Conservation (phyloP, 2,113 vertebrate species). For the Eolophus roseicapilla region DNA sequence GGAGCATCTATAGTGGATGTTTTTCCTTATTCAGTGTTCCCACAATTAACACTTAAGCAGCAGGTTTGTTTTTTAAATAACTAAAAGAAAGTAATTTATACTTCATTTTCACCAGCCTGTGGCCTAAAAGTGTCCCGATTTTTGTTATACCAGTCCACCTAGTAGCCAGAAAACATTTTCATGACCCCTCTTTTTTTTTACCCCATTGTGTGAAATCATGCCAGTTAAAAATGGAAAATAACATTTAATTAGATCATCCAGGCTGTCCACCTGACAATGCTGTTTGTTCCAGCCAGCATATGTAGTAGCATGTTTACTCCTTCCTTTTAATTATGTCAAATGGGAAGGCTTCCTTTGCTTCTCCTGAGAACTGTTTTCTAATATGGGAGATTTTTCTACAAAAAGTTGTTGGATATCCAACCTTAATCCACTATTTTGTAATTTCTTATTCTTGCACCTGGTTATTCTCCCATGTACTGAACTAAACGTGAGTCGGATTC, state of each 20-base stretch:
- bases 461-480: neutral
- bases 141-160: neutral
- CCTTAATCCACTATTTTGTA: neutral
- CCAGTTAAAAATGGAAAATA: neutral
- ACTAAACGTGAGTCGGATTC: neutral
- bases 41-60: neutral
- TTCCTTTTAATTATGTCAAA: constrained; percentile 28
- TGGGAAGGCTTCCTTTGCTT: constrained; percentile 13
- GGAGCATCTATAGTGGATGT: neutral
- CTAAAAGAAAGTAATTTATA: neutral
- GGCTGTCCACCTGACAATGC: neutral
- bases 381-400: neutral
- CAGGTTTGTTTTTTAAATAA: neutral
- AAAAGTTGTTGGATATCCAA: neutral
- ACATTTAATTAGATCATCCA: neutral
- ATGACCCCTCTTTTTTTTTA: neutral
- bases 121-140: neutral
- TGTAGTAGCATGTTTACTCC: neutral
- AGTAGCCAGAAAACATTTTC: neutral
- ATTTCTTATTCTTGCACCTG: neutral
- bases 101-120: neutral
- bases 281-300: constrained; percentile 2
- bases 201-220: neutral
- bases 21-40: neutral
- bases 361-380: neutral